Evolutionary conservation across 2,113 vertebrate species (phyloP).

Genomic region (Callocephalon fimbriatum): DNA sequence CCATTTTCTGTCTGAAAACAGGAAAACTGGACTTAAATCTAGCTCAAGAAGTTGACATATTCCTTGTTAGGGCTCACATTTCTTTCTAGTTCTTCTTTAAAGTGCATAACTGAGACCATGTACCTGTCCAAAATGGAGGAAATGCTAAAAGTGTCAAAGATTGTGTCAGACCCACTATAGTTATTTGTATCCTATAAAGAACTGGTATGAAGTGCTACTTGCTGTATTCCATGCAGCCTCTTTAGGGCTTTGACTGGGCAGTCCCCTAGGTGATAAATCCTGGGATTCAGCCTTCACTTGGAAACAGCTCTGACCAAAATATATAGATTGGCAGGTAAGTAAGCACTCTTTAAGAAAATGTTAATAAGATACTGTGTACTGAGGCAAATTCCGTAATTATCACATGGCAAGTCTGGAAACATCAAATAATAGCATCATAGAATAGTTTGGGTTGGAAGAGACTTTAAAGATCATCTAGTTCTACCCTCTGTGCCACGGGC

Average conservation of each 20-base stretch:
- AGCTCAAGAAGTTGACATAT: background rate
- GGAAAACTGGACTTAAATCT: background rate
- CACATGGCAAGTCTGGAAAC: background rate
- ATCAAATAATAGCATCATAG: background rate
- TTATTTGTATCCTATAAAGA: background rate
- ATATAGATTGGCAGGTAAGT: background rate
- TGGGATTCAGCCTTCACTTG: background rate
- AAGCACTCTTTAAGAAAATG: background rate
- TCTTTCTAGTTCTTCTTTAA: background rate
- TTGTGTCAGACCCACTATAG: background rate
- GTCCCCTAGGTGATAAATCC: background rate
- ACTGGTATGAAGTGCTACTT: background rate
- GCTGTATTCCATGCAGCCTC: background rate
- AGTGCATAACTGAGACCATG: background rate
- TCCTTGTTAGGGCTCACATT: background rate
- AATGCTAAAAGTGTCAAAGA: background rate
- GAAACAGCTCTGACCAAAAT: background rate
- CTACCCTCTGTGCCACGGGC: background rate
- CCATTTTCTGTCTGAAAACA: background rate
- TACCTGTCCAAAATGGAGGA: background rate
- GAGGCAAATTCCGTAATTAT: background rate
- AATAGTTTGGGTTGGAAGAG: background rate
- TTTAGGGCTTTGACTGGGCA: background rate
- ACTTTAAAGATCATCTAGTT: background rate
- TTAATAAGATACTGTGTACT: background rate